Percentiles rank a stretch among this genome's conserved stretches.
Conservation (phyloP, 2,113 vertebrate species). For the Maccullochella peelii region DNA sequence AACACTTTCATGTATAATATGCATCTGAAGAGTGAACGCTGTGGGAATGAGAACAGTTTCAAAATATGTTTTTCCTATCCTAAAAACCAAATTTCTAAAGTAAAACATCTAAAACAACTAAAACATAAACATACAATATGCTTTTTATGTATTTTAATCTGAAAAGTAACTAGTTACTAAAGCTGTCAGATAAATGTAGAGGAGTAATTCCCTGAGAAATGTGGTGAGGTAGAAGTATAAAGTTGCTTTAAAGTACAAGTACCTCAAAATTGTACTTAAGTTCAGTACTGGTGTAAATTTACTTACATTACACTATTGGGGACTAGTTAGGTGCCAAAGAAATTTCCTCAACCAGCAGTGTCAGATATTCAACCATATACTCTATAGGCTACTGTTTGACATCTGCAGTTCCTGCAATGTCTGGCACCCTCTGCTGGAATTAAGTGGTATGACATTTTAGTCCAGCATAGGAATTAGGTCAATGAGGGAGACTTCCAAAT, state of each 20-base stretch:
- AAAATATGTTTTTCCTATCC: too few species aligned
- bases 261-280: background rate
- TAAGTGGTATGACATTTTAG: background rate
- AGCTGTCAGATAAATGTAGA: background rate
- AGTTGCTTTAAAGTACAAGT: background rate
- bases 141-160: background rate
- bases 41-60: background rate
- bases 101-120: too few species aligned
- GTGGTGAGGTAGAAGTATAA: background rate
- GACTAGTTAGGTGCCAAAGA: background rate
- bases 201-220: background rate
- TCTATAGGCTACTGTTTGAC: background rate
- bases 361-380: background rate
- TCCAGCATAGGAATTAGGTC: slow-evolving; percentile 42
- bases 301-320: too few species aligned
- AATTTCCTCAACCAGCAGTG: background rate
- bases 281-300: background rate
- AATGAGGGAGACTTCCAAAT: slow-evolving; percentile 51
- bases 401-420: slow-evolving; percentile 8
- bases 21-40: background rate
- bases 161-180: background rate
- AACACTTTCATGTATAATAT: background rate
- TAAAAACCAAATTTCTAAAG: too few species aligned
- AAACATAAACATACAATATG: background rate
- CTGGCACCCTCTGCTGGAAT: slow-evolving; percentile 67